Evolutionary conservation across 2,797 vertebrate species (phyloP).

Genomic region (Xenops minutus): DNA sequence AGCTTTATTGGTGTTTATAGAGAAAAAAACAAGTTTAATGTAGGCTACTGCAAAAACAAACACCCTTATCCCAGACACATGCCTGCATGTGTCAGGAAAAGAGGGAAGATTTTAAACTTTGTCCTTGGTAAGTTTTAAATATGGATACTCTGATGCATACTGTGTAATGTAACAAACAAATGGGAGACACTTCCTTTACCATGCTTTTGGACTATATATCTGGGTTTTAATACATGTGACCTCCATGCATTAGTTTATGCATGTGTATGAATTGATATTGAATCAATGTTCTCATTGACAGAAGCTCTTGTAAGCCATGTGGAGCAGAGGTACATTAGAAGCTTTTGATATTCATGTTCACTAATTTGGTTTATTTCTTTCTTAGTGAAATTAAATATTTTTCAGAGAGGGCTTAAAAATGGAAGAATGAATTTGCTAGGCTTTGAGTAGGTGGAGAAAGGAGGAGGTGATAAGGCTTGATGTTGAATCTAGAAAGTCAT

Average conservation of each 20-base stretch:
- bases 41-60: not conserved
- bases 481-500: not conserved
- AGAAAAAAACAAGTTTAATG: not conserved
- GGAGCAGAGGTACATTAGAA: not conserved
- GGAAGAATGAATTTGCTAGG: not conserved
- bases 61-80: not conserved
- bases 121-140: not conserved
- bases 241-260: accelerated
- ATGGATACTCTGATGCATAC: not conserved
- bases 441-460: not conserved
- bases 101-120: not conserved
- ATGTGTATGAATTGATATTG: not conserved
- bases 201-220: not conserved
- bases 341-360: not conserved
- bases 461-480: not conserved
- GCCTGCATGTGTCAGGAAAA: not conserved
- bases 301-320: not conserved
- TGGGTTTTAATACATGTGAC: not conserved
- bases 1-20: not conserved
- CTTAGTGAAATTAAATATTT: not conserved
- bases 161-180: not conserved
- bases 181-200: not conserved
- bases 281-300: not conserved
- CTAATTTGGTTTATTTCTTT: not conserved
- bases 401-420: not conserved